Evolutionary conservation across 1,140 invertebrate species (phyloP).

Genomic region (Cyrtorhinus lividipennis): DNA sequence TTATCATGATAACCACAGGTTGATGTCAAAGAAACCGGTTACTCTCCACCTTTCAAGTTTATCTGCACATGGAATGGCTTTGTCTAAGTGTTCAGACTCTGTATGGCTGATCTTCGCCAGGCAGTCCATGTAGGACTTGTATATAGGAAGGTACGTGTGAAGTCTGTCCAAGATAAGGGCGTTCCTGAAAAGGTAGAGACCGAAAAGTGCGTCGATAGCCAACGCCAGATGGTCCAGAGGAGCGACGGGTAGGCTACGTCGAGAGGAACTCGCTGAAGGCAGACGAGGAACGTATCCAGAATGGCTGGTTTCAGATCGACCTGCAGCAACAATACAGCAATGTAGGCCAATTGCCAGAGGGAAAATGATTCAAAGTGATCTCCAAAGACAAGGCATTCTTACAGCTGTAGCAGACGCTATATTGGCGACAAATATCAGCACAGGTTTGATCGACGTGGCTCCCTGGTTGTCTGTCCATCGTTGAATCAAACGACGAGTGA

Average conservation of each 20-base stretch:
- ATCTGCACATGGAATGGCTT: constrained; percentile 23
- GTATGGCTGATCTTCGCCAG: neutral
- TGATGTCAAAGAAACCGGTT: too few species aligned
- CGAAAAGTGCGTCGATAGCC: constrained; percentile 15
- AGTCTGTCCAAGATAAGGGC: constrained; percentile 26
- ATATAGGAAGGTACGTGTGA: constrained; percentile 26
- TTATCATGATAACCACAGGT: too few species aligned
- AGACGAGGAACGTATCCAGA: constrained; percentile 9
- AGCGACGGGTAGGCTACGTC: neutral
- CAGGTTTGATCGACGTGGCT: neutral
- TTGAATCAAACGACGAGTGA: neutral
- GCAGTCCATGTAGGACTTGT: constrained; percentile 22
- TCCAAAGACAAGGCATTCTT: too few species aligned
- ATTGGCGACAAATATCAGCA: constrained; percentile 7
- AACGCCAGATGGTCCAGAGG: neutral
- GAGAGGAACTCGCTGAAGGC: constrained; percentile 8
- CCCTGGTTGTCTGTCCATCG: neutral
- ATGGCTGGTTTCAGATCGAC: constrained; percentile 1
- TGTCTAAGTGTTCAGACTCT: constrained; percentile 21
- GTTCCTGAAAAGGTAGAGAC: constrained; percentile 19
- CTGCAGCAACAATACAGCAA: too few species aligned
- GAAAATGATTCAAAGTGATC: too few species aligned
- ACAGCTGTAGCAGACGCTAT: neutral
- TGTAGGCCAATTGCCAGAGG: too few species aligned
- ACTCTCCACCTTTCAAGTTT: constrained; percentile 29